These are phyloP conservation scores for Odocoileus virginianus DNA, from an alignment of 2,113 vertebrate species.

Conservation along the genomic window DNA sequence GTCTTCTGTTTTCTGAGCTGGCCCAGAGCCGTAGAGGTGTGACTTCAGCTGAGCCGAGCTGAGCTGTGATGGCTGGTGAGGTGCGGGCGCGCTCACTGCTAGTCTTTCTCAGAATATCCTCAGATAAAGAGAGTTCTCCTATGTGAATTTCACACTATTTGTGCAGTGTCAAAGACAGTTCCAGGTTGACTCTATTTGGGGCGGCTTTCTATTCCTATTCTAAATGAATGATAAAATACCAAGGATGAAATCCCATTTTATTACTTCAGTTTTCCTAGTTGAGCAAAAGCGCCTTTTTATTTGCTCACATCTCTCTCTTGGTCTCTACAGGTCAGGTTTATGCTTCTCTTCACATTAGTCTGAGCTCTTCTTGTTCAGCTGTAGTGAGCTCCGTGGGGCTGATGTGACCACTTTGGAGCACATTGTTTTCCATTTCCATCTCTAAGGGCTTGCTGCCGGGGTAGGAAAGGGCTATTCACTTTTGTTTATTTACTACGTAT, in stretches of 20 bases:
- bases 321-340: rapidly evolving
- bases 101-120: neutral
- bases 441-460: rapidly evolving
- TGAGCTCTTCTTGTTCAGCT: rapidly evolving
- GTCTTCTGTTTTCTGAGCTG: rapidly evolving
- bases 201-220: rapidly evolving
- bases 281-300: rapidly evolving
- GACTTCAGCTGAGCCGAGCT: rapidly evolving
- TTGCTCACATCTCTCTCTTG: rapidly evolving
- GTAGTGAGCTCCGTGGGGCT: rapidly evolving
- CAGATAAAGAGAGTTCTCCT: neutral
- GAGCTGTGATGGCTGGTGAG: rapidly evolving
- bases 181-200: rapidly evolving
- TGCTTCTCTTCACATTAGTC: rapidly evolving
- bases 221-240: too few relatives aligned
- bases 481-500: neutral
- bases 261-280: rapidly evolving
- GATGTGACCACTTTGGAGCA: rapidly evolving
- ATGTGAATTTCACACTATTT: rapidly evolving
- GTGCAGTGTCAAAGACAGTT: neutral
- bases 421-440: rapidly evolving
- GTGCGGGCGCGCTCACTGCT: rapidly evolving
- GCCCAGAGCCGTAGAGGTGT: rapidly evolving
- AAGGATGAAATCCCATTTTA: too few relatives aligned
- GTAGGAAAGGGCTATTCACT: neutral